These are phyloP conservation scores for Phylloscopus collybita DNA, from an alignment of 2,797 vertebrate genomes.

Conservation along the genomic window DNA sequence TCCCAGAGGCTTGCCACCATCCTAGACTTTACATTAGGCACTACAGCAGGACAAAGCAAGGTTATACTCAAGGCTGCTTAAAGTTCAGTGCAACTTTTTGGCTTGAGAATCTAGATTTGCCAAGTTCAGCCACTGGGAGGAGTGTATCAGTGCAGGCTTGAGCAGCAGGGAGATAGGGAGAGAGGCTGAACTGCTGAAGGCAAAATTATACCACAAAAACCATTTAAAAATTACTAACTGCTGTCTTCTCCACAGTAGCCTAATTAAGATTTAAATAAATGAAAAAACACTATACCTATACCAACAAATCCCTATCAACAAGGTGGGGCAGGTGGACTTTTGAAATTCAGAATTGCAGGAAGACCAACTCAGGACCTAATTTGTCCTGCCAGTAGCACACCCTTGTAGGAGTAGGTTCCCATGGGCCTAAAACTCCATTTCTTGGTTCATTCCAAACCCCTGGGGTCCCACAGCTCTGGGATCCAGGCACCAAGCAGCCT, in stretches of 20 bases:
- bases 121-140: background rate
- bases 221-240: background rate
- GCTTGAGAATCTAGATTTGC: background rate
- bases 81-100: background rate
- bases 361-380: background rate
- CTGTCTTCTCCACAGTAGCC: background rate
- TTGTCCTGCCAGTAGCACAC: background rate
- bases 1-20: background rate
- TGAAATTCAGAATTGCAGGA: background rate
- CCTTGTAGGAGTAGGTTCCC: accelerated
- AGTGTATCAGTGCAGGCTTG: background rate
- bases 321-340: accelerated
- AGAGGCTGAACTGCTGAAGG: background rate
- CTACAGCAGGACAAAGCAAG: background rate
- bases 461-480: accelerated
- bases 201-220: background rate
- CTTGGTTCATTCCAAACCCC: background rate
- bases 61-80: background rate
- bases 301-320: background rate
- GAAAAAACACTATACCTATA: background rate
- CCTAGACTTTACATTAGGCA: background rate
- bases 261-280: background rate
- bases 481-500: background rate
- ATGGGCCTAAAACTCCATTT: background rate
- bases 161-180: background rate